Evolutionary conservation across 2,888 invertebrate genomes (phyloP).

Genomic region (Octonoba sinensis): DNA sequence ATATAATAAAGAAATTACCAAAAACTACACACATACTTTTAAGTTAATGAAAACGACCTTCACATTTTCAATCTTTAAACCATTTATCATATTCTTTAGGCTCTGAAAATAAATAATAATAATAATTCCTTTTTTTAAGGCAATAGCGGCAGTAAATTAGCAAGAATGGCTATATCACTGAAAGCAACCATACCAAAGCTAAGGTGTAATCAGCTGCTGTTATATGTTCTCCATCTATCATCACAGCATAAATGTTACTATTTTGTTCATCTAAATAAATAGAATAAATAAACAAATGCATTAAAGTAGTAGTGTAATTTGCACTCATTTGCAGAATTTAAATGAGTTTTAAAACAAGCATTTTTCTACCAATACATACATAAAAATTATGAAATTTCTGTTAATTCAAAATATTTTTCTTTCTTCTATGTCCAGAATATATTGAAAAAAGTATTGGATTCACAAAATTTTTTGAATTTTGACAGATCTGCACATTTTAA

Average conservation of each 20-base stretch:
- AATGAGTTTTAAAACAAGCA: background rate
- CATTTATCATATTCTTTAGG: slow-evolving; percentile 51
- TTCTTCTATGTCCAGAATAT: no score
- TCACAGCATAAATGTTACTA: slow-evolving; percentile 31
- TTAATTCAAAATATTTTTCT: no score
- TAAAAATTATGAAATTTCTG: no score
- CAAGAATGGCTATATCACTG: background rate
- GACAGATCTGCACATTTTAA: no score
- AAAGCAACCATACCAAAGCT: slow-evolving; percentile 58
- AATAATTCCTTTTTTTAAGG: background rate
- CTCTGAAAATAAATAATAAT: slow-evolving; percentile 46
- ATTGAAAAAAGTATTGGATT: no score
- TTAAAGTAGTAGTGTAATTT: no score
- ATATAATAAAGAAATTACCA: background rate
- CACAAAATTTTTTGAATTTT: no score
- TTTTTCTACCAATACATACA: no score
- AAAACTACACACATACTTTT: slow-evolving; percentile 23
- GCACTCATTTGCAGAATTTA: background rate
- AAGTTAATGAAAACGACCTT: slow-evolving; percentile 56
- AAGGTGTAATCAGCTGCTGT: slow-evolving; percentile 66
- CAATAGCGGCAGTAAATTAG: background rate
- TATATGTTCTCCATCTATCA: slow-evolving; percentile 66
- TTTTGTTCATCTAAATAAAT: slow-evolving; percentile 12
- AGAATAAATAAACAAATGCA: background rate
- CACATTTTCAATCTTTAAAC: slow-evolving; percentile 46